Conservation (phyloP, 2,888 invertebrate species). For the Chymomyza amoena region DNA sequence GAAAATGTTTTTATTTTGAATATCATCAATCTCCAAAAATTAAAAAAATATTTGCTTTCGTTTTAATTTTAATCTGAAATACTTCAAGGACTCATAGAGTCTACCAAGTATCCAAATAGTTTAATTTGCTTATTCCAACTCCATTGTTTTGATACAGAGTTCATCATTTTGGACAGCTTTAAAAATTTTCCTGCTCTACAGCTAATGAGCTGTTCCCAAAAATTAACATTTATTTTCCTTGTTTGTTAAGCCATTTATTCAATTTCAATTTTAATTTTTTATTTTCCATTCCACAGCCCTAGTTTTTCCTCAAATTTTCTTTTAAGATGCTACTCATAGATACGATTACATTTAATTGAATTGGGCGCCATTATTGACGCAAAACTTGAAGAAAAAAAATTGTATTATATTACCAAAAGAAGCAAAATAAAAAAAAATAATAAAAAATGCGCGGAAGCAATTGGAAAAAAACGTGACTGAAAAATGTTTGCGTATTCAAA, state of each 20-base stretch:
- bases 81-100: too few species aligned
- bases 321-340: slow-evolving; percentile 49
- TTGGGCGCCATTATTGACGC: slow-evolving; percentile 19
- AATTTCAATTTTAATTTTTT: slow-evolving; percentile 53
- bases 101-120: too few species aligned
- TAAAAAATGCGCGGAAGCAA: slow-evolving; percentile 47
- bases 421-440: slow-evolving; percentile 24
- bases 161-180: not conserved
- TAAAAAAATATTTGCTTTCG: too few species aligned
- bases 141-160: too few species aligned
- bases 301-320: not conserved
- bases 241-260: slow-evolving; percentile 69
- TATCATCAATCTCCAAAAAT: too few species aligned
- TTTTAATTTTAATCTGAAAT: too few species aligned
- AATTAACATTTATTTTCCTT: slow-evolving; percentile 13
- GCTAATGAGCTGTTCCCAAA: not conserved
- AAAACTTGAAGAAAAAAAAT: slow-evolving; percentile 18
- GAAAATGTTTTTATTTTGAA: too few species aligned
- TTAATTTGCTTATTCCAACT: too few species aligned
- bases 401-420: slow-evolving; percentile 55
- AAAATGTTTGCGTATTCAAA: slow-evolving; percentile 63
- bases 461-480: slow-evolving; percentile 56
- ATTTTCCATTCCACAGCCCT: slow-evolving; percentile 2
- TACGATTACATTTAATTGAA: slow-evolving; percentile 77
- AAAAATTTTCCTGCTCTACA: not conserved